Conservation (phyloP, 2,888 invertebrate species). For the Ochlodes sylvanus region DNA sequence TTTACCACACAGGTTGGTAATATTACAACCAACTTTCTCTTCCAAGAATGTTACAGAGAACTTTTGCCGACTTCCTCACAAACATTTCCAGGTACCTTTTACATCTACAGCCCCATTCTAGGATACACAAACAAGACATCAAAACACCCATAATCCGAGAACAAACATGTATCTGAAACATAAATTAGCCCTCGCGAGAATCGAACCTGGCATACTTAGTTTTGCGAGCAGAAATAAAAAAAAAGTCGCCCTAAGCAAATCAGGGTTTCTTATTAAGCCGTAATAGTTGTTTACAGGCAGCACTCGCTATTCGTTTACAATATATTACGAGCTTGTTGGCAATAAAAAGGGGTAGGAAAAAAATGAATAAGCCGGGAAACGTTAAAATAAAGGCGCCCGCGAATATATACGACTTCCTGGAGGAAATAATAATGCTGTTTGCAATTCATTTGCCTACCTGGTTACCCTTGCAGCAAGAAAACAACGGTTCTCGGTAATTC, state of each 20-base stretch:
- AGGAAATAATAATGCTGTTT: constrained; percentile 86
- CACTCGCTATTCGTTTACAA: constrained; percentile 79
- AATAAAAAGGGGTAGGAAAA: constrained; percentile 83
- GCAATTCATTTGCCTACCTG: constrained; percentile 86
- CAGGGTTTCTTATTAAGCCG: constrained; percentile 73
- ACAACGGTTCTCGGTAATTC: constrained; percentile 63
- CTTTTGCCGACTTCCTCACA: too few species aligned
- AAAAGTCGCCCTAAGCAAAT: constrained; percentile 20
- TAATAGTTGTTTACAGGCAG: constrained; percentile 83
- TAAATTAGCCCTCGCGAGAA: too few species aligned
- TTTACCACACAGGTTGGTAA: too few species aligned
- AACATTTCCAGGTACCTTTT: too few species aligned
- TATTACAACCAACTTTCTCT: too few species aligned
- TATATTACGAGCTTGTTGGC: constrained; percentile 82
- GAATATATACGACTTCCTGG: constrained; percentile 85
- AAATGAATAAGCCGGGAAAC: constrained; percentile 80
- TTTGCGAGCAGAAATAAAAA: constrained; percentile 2
- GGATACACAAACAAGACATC: too few species aligned
- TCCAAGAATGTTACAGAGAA: too few species aligned
- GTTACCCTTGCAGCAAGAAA: constrained; percentile 77
- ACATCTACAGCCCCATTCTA: too few species aligned
- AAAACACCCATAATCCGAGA: too few species aligned
- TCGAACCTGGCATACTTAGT: too few species aligned
- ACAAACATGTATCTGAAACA: too few species aligned
- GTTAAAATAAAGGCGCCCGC: constrained; percentile 81